These are phyloP conservation scores for Sepiola atlantica DNA, from an alignment of 2,888 invertebrate species.

Conservation along the genomic window DNA sequence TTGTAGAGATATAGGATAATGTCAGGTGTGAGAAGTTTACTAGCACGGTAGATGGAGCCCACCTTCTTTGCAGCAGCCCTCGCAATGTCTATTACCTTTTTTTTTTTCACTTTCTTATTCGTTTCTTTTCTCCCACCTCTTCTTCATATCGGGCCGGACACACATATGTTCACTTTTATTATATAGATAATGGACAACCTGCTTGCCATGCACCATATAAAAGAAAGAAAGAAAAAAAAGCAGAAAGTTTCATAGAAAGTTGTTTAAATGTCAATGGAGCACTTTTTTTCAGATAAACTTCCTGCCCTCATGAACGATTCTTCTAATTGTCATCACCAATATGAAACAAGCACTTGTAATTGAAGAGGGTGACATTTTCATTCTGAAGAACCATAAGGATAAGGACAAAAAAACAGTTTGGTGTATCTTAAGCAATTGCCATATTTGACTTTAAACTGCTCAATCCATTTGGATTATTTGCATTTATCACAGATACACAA, in stretches of 20 bases:
- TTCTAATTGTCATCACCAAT: neutral
- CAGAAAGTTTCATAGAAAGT: neutral
- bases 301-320: neutral
- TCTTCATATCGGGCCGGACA: too few species aligned
- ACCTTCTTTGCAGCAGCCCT: too few species aligned
- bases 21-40: too few species aligned
- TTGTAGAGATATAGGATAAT: too few species aligned
- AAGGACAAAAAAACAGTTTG: neutral
- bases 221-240: too few species aligned
- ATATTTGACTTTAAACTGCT: neutral
- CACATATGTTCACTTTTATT: too few species aligned
- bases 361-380: neutral
- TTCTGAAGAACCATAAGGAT: neutral
- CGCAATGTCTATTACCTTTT: too few species aligned
- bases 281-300: conserved; percentile 32
- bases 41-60: too few species aligned
- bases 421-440: neutral
- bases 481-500: neutral
- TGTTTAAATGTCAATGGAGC: neutral
- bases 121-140: too few species aligned
- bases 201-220: neutral
- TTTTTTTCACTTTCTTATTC: too few species aligned
- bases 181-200: neutral
- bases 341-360: neutral
- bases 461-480: conserved; percentile 16